A percentile compares a stretch with the other conserved stretches of the same genome.
These are phyloP conservation scores for Diachasma alloeum DNA, from an alignment of 1,140 invertebrate genomes.

Conservation along the genomic window DNA sequence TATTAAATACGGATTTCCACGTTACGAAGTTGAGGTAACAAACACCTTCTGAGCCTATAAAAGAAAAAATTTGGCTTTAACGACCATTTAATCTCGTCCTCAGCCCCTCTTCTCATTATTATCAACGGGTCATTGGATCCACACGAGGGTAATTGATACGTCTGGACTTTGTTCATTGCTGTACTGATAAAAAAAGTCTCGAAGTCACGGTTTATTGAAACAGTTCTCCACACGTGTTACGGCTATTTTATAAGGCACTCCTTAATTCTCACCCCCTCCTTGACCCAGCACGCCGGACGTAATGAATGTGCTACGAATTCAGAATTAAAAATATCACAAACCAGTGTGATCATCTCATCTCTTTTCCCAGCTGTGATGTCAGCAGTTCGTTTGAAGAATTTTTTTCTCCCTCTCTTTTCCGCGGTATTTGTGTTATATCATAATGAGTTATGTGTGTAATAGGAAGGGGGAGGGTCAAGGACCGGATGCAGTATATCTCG, in stretches of 20 bases:
- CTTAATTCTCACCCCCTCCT: not conserved
- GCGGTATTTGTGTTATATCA: not conserved
- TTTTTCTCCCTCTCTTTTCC: not conserved
- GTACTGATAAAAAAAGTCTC: not conserved
- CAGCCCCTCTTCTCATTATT: not conserved
- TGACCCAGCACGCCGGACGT: not conserved
- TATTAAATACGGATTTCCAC: not conserved
- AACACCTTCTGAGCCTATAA: not conserved
- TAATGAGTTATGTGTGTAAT: not conserved
- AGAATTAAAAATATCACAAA: not conserved
- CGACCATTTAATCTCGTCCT: not conserved
- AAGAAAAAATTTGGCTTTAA: not conserved
- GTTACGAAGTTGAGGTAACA: not conserved
- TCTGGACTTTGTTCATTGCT: conserved; percentile 1
- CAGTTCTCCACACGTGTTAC: not conserved
- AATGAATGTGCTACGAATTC: not conserved
- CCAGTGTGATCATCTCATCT: not conserved
- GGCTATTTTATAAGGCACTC: not conserved
- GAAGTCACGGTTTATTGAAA: not conserved
- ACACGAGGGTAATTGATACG: not conserved
- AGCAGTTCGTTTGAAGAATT: not conserved
- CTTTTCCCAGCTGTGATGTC: not conserved
- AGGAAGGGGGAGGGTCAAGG: not conserved
- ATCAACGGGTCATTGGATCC: not conserved
- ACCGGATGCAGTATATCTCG: conserved; percentile 9